Evolutionary conservation across 2,113 vertebrate species (phyloP).

Genomic region (Rousettus leschenaultii): DNA sequence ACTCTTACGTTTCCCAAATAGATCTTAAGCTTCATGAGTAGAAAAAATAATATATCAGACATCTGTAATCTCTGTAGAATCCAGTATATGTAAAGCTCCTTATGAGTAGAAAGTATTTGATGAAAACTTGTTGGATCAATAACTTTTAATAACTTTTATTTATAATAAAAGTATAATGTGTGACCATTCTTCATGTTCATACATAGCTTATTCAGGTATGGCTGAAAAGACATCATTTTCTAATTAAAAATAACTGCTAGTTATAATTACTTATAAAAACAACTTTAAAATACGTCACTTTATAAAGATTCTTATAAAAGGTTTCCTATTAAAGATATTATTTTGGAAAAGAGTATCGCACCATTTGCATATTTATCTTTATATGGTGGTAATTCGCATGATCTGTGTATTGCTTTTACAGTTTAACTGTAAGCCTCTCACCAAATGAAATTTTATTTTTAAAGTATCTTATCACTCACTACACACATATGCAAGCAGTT

Average conservation of each 20-base stretch:
- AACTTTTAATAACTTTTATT: conserved; percentile 8
- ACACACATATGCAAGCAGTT: conserved; percentile 26
- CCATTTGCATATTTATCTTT: conserved; percentile 73
- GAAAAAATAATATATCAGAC: conserved; percentile 11
- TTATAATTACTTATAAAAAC: conserved; percentile 52
- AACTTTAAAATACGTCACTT: conserved; percentile 50
- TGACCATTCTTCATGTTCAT: background rate
- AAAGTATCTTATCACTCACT: conserved; percentile 48
- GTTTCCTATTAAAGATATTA: conserved; percentile 61
- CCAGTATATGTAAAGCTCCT: background rate
- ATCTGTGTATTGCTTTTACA: conserved; percentile 66
- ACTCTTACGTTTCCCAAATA: background rate
- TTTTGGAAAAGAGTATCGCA: conserved; percentile 66
- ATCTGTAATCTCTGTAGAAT: conserved; percentile 14
- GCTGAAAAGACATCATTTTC: conserved; percentile 34
- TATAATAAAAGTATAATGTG: background rate
- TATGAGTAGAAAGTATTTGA: background rate
- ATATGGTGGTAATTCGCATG: conserved; percentile 59
- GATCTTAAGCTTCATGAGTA: conserved; percentile 11
- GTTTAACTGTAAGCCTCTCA: conserved; percentile 58
- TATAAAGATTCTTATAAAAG: conserved; percentile 56
- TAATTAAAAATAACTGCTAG: conserved; percentile 66
- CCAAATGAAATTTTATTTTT: conserved; percentile 66
- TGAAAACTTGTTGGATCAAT: conserved; percentile 21
- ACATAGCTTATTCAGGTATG: conserved; percentile 1